Base-by-base conservation (phyloP, 2,797 vertebrate species). In the Hoplostethus mediterraneus region DNA sequence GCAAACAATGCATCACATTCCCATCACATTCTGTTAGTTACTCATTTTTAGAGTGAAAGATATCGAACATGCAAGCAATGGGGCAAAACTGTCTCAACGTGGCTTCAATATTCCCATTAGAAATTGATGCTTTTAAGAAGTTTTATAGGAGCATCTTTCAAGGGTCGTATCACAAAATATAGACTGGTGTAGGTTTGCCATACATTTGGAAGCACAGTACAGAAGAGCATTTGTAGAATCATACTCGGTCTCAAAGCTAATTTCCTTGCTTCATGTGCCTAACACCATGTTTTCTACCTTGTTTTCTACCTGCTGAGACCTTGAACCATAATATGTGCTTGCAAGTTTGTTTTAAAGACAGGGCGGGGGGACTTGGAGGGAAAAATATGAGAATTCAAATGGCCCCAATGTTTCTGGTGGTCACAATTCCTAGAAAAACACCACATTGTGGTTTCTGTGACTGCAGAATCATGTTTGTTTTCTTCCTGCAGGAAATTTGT, bases 321-420 rank as follows among this genome's bases (percentile, higher is more conserved):
- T 56, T 71, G 67, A 67, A 59, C 33, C 21, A 14, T 51, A 36
- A 51, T 14, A 38, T 13, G 25, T 59, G 61, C 63, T 48, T 72
- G 54, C 38, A 45, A 33, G 33, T 83, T 71, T 77, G 17, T 38
- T 10, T 42, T 52, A 70, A 45, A 62, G 21, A 54, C 44, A 56
- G 42, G 48, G 30, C 42, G 33, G 47, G 57, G 36, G 47, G 45
- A 57, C 42, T 60, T 51, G 31, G 21, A 28, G 36, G 55, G 62
- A 53, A 57, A 44, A 36, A 30, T 3, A 44, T 52, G 30, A 38
- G 48, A 66, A 56, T 64, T 55, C 12, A 30, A 10, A 51, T 31
- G 36, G 13, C 30, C 21, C 4, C 33, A 67, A 30, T 44, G 30
- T 63, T 25, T 59, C 33, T 45, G 63, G 8, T 25, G 6, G 45